Evolutionary conservation across 2,113 vertebrate species (phyloP).

Genomic region (Sterna hirundo): DNA sequence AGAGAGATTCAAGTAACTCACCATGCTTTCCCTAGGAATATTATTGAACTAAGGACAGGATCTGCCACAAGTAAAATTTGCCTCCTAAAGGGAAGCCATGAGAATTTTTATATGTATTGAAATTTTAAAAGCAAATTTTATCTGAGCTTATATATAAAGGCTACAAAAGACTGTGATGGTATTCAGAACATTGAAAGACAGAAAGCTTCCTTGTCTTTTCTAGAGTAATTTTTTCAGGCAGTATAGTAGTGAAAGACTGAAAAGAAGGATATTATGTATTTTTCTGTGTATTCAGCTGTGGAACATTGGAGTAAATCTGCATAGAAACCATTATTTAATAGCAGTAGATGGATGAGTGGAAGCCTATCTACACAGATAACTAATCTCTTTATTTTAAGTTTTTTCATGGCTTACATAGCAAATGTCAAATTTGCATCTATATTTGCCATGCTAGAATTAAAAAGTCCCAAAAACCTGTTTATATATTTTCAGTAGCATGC

Average conservation of each 20-base stretch:
- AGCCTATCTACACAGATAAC: neutral
- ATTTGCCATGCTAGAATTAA: neutral
- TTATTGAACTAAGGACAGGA: neutral
- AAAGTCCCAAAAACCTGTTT: neutral
- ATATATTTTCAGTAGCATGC: neutral
- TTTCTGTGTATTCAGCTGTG: neutral
- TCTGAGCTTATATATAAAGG: neutral
- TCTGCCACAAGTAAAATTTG: neutral
- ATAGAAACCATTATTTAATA: neutral
- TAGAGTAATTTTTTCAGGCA: neutral
- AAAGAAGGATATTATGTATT: neutral
- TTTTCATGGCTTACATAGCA: neutral
- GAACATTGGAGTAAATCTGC: neutral
- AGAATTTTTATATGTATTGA: neutral
- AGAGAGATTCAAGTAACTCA: neutral
- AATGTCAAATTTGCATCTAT: neutral
- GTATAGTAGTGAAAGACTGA: neutral
- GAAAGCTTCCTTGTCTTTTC: neutral
- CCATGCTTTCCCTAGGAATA: neutral
- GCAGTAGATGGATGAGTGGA: neutral
- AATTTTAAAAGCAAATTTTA: neutral
- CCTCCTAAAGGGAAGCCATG: neutral
- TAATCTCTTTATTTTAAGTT: neutral
- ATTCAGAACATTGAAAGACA: neutral
- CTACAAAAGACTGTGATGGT: neutral